Evolutionary conservation across 2,888 invertebrate species (phyloP).

Genomic region (Acleris holmiana): DNA sequence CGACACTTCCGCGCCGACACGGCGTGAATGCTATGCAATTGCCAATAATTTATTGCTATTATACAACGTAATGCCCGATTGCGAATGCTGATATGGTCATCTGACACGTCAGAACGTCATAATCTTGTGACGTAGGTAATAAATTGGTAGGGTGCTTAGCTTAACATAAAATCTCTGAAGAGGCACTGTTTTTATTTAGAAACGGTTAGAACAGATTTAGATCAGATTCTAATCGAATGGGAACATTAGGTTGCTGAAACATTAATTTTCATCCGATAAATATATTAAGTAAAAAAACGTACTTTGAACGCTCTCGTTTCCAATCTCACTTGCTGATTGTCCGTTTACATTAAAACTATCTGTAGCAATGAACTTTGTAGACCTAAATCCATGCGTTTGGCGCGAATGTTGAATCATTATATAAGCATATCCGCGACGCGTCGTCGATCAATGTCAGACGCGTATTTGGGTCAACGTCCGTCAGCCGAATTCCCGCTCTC

Average conservation of each 20-base stretch:
- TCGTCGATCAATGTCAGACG: slow-evolving; percentile 83
- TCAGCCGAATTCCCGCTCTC: slow-evolving; percentile 74
- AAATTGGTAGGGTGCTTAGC: background rate
- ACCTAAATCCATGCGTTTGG: slow-evolving; percentile 63
- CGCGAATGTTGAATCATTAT: slow-evolving; percentile 63
- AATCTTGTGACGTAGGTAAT: slow-evolving; percentile 18
- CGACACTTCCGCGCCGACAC: slow-evolving; percentile 73
- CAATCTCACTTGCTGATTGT: background rate
- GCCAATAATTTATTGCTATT: slow-evolving; percentile 61
- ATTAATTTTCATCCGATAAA: too few relatives aligned
- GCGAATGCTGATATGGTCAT: slow-evolving; percentile 56
- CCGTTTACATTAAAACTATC: slow-evolving; percentile 48
- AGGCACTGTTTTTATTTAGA: background rate
- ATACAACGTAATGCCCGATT: slow-evolving; percentile 60
- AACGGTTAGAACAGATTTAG: too few relatives aligned
- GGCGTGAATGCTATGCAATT: slow-evolving; percentile 69
- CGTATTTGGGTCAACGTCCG: slow-evolving; percentile 82
- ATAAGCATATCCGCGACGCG: slow-evolving; percentile 69
- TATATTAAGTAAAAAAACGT: too few relatives aligned
- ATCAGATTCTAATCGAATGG: too few relatives aligned
- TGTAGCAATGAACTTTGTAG: slow-evolving; percentile 75
- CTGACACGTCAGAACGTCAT: slow-evolving; percentile 46
- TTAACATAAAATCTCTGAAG: background rate
- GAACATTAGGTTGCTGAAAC: too few relatives aligned
- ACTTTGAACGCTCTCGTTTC: background rate